Conservation (phyloP, 2,797 vertebrate species). For the Neosilurus mollespiculum region DNA sequence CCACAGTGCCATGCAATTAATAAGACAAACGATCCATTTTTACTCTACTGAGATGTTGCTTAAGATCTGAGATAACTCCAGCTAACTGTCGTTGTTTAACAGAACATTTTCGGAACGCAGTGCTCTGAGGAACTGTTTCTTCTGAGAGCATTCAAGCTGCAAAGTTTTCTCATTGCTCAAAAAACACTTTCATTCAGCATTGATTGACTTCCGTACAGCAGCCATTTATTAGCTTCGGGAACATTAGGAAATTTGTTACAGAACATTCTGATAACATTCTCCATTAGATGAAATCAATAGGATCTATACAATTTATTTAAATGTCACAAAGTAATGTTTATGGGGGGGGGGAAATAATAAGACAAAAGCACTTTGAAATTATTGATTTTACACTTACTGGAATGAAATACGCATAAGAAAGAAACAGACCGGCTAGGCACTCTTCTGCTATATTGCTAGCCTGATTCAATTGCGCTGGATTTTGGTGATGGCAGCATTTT, state of each 20-base stretch:
- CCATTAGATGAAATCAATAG: neutral
- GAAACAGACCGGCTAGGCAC: neutral
- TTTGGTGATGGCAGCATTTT: conserved; percentile 7
- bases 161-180: neutral
- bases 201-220: neutral
- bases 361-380: neutral
- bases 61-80: neutral
- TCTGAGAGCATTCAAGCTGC: neutral
- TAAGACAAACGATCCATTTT: neutral
- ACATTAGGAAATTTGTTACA: neutral
- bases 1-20: neutral
- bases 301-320: neutral
- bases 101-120: neutral
- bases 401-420: neutral
- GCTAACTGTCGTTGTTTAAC: neutral
- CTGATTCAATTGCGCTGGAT: neutral
- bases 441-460: neutral
- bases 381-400: neutral
- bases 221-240: neutral
- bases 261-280: neutral
- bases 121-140: neutral
- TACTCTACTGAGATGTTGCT: neutral
- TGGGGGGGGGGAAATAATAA: neutral
- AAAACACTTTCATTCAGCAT: neutral
- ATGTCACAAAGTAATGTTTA: neutral